Evolutionary conservation across 2,113 vertebrate genomes (phyloP).

Genomic region (Forbesichthys agassizii): DNA sequence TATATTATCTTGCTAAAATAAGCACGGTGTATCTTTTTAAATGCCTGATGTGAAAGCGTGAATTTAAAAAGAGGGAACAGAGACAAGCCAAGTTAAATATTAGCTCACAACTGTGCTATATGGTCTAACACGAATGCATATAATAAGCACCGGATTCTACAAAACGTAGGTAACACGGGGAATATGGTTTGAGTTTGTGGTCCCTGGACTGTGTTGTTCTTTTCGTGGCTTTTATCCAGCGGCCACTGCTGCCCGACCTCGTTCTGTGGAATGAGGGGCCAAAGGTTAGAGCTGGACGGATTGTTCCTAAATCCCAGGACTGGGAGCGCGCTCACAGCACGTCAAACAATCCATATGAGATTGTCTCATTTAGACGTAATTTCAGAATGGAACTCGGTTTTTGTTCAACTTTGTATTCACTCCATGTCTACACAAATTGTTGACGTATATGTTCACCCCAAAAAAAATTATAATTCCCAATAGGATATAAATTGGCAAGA

Average conservation of each 20-base stretch:
- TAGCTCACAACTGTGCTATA: too few relatives aligned
- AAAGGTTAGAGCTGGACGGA: constrained; percentile 71
- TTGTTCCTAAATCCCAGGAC: constrained; percentile 66
- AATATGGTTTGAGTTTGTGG: not conserved
- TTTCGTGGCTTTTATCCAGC: constrained; percentile 44
- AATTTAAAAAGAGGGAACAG: too few relatives aligned
- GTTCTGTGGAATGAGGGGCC: constrained; percentile 72
- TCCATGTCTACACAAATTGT: too few relatives aligned
- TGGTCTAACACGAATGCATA: too few relatives aligned
- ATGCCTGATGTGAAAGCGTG: too few relatives aligned
- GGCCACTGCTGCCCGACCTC: constrained; percentile 47
- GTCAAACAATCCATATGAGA: constrained; percentile 17
- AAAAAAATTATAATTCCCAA: too few relatives aligned
- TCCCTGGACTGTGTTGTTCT: constrained; percentile 21
- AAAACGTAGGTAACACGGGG: not conserved
- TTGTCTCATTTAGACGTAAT: not conserved
- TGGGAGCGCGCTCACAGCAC: constrained; percentile 44
- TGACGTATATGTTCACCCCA: too few relatives aligned
- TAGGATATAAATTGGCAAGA: not conserved
- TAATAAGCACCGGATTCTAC: not conserved
- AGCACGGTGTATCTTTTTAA: too few relatives aligned
- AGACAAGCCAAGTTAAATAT: too few relatives aligned
- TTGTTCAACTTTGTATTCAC: too few relatives aligned
- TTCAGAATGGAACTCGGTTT: too few relatives aligned
- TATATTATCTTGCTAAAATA: too few relatives aligned